Conservation (phyloP, 1,140 invertebrate genomes). For the Sitobion miscanthi region DNA sequence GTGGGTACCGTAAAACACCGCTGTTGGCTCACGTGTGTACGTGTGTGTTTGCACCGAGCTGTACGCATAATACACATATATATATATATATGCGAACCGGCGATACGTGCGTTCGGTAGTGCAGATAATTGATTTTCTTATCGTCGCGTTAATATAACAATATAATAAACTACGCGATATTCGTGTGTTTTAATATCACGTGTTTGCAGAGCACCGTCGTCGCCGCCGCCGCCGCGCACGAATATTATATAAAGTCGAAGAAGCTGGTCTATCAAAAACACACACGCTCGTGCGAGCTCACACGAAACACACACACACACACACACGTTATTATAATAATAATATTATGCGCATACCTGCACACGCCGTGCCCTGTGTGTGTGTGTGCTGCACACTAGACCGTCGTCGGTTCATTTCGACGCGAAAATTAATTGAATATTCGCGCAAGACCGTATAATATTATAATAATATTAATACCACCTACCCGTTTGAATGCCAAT, state of each 20-base stretch:
- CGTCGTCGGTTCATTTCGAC: background rate
- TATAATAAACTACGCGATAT: background rate
- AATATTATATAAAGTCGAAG: background rate
- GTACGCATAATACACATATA: too few species aligned
- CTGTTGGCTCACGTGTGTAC: background rate
- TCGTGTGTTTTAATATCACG: background rate
- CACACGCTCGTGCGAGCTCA: too few species aligned
- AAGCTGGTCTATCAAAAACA: background rate
- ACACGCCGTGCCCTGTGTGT: too few species aligned
- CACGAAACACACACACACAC: too few species aligned
- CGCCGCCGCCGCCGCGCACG: too few species aligned
- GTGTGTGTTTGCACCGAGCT: too few species aligned
- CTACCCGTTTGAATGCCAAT: too few species aligned
- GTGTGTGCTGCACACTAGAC: background rate
- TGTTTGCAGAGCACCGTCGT: background rate
- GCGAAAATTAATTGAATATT: conserved; percentile 2
- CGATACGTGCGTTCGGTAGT: background rate
- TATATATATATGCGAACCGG: too few species aligned
- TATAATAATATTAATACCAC: too few species aligned
- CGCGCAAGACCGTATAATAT: too few species aligned
- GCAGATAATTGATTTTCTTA: conserved; percentile 12
- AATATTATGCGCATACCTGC: too few species aligned
- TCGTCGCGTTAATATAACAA: background rate
- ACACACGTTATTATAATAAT: background rate
- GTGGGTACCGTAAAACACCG: background rate